These are phyloP conservation scores for Bombus confusus DNA, from an alignment of 1,140 invertebrate species.

Conservation along the genomic window DNA sequence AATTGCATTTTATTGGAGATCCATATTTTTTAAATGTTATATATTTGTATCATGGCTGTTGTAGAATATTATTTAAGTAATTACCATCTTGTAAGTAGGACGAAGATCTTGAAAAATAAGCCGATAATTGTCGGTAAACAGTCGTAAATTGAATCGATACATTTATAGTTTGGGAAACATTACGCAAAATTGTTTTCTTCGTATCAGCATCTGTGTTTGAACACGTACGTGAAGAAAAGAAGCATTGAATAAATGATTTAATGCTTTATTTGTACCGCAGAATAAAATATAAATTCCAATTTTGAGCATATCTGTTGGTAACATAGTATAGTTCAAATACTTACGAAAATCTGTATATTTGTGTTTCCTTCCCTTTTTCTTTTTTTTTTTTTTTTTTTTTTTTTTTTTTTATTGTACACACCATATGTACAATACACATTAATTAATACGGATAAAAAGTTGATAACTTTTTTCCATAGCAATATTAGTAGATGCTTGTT, in stretches of 20 bases:
- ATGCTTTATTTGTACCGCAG: constrained; percentile 28
- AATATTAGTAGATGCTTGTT: constrained; percentile 28
- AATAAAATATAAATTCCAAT: constrained; percentile 29
- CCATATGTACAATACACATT: neutral
- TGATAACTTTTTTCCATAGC: neutral
- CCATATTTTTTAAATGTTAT: constrained; percentile 53
- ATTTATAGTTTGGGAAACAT: constrained; percentile 21
- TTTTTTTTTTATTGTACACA: neutral
- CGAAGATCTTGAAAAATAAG: constrained; percentile 15
- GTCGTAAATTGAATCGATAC: neutral
- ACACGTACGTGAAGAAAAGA: constrained; percentile 4
- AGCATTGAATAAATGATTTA: constrained; percentile 25
- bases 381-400: neutral
- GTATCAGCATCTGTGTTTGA: constrained; percentile 32
- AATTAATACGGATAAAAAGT: neutral
- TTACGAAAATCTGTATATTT: constrained; percentile 3
- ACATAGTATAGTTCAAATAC: neutral
- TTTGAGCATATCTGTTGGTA: neutral
- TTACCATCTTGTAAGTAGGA: constrained; percentile 10
- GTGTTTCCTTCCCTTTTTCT: neutral
- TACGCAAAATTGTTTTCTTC: constrained; percentile 33
- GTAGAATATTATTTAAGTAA: constrained; percentile 34
- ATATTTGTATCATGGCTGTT: constrained; percentile 42
- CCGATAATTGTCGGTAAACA: neutral
- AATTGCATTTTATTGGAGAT: constrained; percentile 11